Evolutionary conservation across 1,140 invertebrate genomes (phyloP), one percentile per base, ranked within the genome.

Genomic region (Palaemon carinicauda): DNA sequence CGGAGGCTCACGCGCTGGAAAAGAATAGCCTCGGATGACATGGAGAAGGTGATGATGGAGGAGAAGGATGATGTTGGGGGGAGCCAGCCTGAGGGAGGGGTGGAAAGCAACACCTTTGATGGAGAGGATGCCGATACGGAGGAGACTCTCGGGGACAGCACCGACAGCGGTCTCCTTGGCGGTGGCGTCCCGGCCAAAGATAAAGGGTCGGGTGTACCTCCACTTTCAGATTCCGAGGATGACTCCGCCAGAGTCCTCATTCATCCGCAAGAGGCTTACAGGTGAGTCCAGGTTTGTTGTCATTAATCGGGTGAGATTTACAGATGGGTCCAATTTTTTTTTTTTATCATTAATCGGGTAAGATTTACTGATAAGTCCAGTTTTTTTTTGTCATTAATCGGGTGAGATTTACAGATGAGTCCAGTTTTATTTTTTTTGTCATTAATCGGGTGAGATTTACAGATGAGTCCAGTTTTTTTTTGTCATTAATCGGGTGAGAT

Each of bases 1-100:
- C 82, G 82, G n/a, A 79, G 82, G 65, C 82, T 85, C 56, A 85
- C 75, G 54, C 54, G 82, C 14, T 85, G 82, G 82, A 85, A 85
- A 27, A 41, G 82, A 21, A 85, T 85, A 51, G 74, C 74, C 24
- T 85, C 82, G 1, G 82, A 85, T 19, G 82, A 85, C 54, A 85
- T 85, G 82, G 82, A 85, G 56, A 85, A 85, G 75, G 54, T 74
- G 24, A 85, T 85, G 82, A 71, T 53, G 74, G 82, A 85, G 56
- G 74, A 79, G 60, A 24, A 52, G 33, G 82, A 85, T 41, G 65
- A 69, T 21, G n/a, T 15, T 3, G 29, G n/a, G 9, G 7, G 74
- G 10, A 77, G 53, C 5, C 29, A 31, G 41, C 21, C 53, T 2
- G 82, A 85, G 15, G 60, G 21, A 24, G n/a, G 15, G 9, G 31